A percentile compares a stretch with the other conserved stretches of the same genome.
Evolutionary conservation across 2,797 vertebrate species (phyloP).

Genomic region (Notamacropus eugenii): DNA sequence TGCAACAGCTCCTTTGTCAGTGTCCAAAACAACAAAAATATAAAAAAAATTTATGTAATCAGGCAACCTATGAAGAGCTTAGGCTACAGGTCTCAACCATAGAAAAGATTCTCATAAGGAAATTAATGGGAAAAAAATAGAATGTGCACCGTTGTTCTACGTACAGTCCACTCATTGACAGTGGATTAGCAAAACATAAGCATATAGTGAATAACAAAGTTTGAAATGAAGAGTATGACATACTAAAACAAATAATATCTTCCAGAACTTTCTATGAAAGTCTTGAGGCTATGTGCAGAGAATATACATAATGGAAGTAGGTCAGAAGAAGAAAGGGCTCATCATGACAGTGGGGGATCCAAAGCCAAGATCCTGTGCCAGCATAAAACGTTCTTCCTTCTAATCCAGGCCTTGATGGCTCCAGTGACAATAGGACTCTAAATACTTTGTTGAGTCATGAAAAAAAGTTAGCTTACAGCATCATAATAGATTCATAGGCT

Average conservation of each 20-base stretch:
- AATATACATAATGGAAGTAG: neutral
- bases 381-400: neutral
- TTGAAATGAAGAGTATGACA: neutral
- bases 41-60: neutral
- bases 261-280: neutral
- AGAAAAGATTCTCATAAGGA: neutral
- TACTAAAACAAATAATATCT: neutral
- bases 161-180: neutral
- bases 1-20: neutral
- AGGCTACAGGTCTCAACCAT: neutral
- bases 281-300: neutral
- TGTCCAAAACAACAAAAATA: neutral
- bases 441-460: neutral
- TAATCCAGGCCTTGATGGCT: neutral
- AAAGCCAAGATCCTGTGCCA: neutral
- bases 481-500: neutral
- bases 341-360: neutral
- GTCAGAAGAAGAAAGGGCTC: neutral
- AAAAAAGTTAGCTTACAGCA: neutral
- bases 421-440: neutral
- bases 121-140: neutral
- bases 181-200: neutral
- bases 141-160: conserved; percentile 10
- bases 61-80: neutral
- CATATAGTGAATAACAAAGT: neutral